A percentile compares a stretch with the other conserved stretches of the same genome.
phyloP scores from a whole-genome alignment of 92 coral and sea anemone genomes.

The Nematostella vectensis region DNA sequence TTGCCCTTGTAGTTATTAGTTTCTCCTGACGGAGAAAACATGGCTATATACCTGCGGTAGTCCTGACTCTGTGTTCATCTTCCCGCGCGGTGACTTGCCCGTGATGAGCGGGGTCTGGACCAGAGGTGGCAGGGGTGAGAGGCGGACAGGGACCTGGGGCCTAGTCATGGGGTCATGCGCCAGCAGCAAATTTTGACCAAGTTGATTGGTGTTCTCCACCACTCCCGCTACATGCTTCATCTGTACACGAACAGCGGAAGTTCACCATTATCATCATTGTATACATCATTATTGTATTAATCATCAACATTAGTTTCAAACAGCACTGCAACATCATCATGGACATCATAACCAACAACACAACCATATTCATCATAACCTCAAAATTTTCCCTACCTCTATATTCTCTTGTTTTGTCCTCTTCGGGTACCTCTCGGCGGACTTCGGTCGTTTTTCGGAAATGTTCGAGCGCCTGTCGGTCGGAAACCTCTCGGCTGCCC shows the following conservation, averaged over 20 bases:
- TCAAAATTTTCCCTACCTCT: slow-evolving; percentile 1
- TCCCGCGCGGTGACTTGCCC: slow-evolving; percentile 17
- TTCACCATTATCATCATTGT: not conserved
- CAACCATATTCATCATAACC: no score
- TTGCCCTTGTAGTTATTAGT: no score
- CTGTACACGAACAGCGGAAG: slow-evolving; percentile 28
- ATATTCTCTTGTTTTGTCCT: no score
- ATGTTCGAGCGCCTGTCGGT: no score
- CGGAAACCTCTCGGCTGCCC: no score
- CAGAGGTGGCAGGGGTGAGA: slow-evolving; percentile 59
- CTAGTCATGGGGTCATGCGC: slow-evolving; percentile 18
- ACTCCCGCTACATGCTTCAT: slow-evolving; percentile 61
- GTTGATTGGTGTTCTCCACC: slow-evolving; percentile 49
- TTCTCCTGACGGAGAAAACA: no score
- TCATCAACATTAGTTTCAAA: no score
- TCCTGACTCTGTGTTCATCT: slow-evolving; percentile 33
- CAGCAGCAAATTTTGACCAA: slow-evolving; percentile 34
- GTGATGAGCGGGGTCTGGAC: slow-evolving; percentile 49
- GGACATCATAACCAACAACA: no score
- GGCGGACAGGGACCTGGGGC: slow-evolving; percentile 39
- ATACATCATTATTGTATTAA: not conserved
- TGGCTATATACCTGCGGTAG: slow-evolving; percentile 47
- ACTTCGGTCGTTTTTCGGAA: not conserved
- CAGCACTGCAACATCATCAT: no score
- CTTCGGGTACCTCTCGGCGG: not conserved